phyloP scores from a whole-genome alignment of 2,113 vertebrate species.

The Toxotes jaculatrix region DNA sequence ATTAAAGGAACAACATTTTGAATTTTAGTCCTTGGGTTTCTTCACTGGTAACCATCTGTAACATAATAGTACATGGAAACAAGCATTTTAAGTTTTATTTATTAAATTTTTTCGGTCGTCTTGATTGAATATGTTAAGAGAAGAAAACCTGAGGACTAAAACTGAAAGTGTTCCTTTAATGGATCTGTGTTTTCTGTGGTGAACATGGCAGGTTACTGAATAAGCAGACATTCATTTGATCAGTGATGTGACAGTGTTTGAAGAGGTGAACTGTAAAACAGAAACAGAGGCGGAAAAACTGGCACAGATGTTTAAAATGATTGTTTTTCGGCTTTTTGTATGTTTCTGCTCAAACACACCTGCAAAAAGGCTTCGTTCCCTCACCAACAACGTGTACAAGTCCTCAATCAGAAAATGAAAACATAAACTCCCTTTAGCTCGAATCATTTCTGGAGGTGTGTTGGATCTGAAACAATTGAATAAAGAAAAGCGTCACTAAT shows the following conservation, averaged over 20 bases:
- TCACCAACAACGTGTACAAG: background rate
- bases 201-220: slow-evolving; percentile 13
- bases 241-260: slow-evolving; percentile 2
- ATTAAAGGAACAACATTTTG: slow-evolving; percentile 23
- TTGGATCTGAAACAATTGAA: background rate
- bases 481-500: background rate
- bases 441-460: background rate
- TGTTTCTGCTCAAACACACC: too few species aligned
- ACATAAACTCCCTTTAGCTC: background rate
- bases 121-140: background rate
- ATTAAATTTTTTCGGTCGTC: too few species aligned
- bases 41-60: background rate
- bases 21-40: background rate
- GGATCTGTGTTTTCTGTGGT: background rate
- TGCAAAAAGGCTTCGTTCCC: too few species aligned
- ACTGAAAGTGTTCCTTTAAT: slow-evolving; percentile 16
- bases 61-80: background rate
- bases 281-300: background rate
- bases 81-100: background rate
- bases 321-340: background rate
- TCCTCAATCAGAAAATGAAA: background rate
- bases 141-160: slow-evolving; percentile 7
- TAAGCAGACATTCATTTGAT: slow-evolving; percentile 30
- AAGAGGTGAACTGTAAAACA: background rate
- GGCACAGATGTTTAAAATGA: background rate